Evolutionary conservation across 1,140 invertebrate genomes (phyloP).

Genomic region (roundworm (Caenorhabditis elegans)): DNA sequence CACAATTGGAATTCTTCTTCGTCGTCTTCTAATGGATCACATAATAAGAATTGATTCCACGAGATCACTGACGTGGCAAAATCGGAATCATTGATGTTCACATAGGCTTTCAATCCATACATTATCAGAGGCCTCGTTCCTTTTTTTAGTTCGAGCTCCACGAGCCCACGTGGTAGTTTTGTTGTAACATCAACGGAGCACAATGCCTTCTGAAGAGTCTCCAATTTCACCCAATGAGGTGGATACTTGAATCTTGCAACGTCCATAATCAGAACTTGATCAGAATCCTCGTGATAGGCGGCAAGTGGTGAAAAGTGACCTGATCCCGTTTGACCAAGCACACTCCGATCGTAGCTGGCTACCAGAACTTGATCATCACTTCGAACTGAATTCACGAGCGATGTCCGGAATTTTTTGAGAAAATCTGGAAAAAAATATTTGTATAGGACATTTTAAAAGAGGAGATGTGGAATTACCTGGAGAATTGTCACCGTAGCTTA

Average conservation of each 20-base stretch:
- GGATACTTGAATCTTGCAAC: constrained; percentile 68
- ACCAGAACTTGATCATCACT: constrained; percentile 58
- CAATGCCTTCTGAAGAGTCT: constrained; percentile 64
- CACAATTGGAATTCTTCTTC: constrained; percentile 27
- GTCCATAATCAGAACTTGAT: constrained; percentile 67
- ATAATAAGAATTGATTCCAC: constrained; percentile 38
- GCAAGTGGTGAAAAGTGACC: constrained; percentile 67
- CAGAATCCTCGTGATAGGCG: constrained; percentile 65
- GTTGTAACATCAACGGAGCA: constrained; percentile 61
- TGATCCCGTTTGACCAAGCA: constrained; percentile 62
- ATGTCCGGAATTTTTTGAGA: constrained; percentile 33
- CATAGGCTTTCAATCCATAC: constrained; percentile 43
- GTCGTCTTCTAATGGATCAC: constrained; percentile 28
- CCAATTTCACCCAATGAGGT: constrained; percentile 67
- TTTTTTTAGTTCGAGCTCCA: constrained; percentile 35
- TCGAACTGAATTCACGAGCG: constrained; percentile 41
- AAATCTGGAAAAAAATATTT: constrained; percentile 35
- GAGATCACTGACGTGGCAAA: constrained; percentile 31
- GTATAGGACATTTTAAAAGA: neutral
- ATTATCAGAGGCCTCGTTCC: constrained; percentile 47
- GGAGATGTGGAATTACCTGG: constrained; percentile 44
- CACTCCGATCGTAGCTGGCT: constrained; percentile 64
- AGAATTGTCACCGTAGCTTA: constrained; percentile 23
- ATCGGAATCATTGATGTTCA: constrained; percentile 41
- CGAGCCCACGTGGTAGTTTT: constrained; percentile 51